These are phyloP conservation scores for Chionoecetes opilio DNA, from an alignment of 1,140 invertebrate genomes.

Conservation along the genomic window DNA sequence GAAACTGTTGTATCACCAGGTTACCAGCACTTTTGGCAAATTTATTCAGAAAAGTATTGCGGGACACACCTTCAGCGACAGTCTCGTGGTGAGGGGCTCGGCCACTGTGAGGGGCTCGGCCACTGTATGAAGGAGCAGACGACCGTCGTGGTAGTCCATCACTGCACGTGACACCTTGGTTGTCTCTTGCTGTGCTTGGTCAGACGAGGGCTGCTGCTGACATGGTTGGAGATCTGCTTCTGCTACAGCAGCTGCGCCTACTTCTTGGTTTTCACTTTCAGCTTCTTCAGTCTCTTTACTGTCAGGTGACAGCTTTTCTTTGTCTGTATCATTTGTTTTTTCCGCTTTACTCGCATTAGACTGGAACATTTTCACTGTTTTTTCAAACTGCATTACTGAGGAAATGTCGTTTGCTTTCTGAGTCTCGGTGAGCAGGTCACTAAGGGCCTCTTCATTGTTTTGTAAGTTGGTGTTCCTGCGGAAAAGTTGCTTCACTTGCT, in stretches of 20 bases:
- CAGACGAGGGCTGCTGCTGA: background rate
- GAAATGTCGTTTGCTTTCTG: background rate
- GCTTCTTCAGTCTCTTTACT: background rate
- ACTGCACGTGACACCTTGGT: background rate
- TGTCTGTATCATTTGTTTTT: background rate
- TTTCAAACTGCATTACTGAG: background rate
- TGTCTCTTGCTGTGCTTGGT: background rate
- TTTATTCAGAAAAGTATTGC: background rate
- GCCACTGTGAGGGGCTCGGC: background rate
- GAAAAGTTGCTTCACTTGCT: constrained; percentile 14
- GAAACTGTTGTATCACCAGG: background rate
- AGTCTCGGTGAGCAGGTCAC: background rate
- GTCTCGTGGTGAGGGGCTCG: background rate
- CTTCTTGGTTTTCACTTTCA: background rate
- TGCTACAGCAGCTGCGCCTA: background rate
- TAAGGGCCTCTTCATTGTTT: background rate
- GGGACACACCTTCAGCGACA: constrained; percentile 13
- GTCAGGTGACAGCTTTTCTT: background rate
- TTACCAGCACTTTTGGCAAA: background rate
- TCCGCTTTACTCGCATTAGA: background rate
- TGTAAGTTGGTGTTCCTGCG: constrained; percentile 2
- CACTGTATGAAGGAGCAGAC: background rate
- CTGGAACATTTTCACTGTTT: background rate
- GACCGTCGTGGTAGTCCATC: constrained; percentile 9
- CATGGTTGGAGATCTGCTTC: background rate